Percentiles rank a stretch among this genome's conserved stretches.
Evolutionary conservation across 2,113 vertebrate genomes (phyloP).

Genomic region (Progne subis): DNA sequence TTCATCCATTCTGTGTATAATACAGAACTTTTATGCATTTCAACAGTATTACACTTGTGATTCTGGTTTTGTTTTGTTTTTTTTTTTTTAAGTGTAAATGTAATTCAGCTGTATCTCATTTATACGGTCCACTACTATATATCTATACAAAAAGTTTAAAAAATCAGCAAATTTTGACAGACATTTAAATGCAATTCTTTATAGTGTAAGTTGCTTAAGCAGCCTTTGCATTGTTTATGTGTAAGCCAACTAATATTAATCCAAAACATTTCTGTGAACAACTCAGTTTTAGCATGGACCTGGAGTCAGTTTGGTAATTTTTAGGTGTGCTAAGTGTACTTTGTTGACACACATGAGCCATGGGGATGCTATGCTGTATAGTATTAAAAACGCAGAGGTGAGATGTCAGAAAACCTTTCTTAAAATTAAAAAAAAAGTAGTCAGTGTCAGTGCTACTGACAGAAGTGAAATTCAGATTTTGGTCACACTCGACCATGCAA

Average conservation of each 20-base stretch:
- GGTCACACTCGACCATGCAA: background rate
- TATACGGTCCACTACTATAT: background rate
- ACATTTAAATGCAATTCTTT: background rate
- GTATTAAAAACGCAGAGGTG: background rate
- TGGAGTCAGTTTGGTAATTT: background rate
- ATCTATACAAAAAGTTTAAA: background rate
- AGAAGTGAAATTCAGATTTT: background rate
- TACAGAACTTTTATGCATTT: background rate
- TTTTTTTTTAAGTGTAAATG: background rate
- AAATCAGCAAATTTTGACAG: background rate
- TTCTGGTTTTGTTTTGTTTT: too few relatives aligned
- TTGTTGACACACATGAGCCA: background rate
- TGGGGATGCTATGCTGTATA: background rate
- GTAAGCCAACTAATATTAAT: background rate
- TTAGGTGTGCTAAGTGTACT: background rate
- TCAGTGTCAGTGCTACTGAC: background rate
- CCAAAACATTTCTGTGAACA: background rate
- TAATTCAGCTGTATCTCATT: background rate
- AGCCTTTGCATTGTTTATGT: background rate
- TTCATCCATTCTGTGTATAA: background rate
- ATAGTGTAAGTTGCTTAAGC: background rate
- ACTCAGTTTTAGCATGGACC: background rate
- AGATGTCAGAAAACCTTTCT: background rate
- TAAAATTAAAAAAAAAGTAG: background rate
- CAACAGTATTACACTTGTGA: background rate